Base-by-base conservation (phyloP, 2,888 invertebrate species). In the Automeris io region DNA sequence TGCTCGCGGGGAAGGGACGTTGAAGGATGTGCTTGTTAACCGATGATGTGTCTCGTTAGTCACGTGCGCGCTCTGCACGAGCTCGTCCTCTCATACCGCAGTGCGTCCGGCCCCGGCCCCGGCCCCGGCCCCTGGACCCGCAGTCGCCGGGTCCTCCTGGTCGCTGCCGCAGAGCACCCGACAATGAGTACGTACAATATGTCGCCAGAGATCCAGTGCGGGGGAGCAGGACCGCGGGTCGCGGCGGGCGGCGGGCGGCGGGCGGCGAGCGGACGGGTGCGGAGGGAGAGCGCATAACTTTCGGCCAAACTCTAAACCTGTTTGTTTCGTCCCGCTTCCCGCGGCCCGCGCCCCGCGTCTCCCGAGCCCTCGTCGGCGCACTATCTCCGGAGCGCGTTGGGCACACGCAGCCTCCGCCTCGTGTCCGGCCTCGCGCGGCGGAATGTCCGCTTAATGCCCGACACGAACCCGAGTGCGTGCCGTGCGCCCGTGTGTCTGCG, bases 211-310 rank as follows among this genome's bases (percentile, higher is more conserved):
- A n/a, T n/a, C n/a, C n/a, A n/a, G n/a, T n/a, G n/a, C n/a, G n/a
- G 18, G 43, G 75, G 51, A 88, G 87, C 90, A 70, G 83, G 88
- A 42, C 33, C 35, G 40, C 40, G 90, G 52, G 90, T 90, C 75
- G 88, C 90, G 73, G 29, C 29, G 29, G 29, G 29, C 16, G 29
- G 16, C 13, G 29, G 22, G 34, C 13, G n/a, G 8, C 22, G 35
- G 18, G 26, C 7, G 19, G 12, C 19, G 26, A 1, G 19, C 11
- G 24, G 18, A 18, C 5, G 22, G 21, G 29, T 16, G 34, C 29
- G 31, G 35, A 12, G 31, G 34, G 32, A 25, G 18, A 9, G 24
- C 42, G 54, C 55, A 54, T 50, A 66, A 70, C 70, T 74, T 71
- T 71, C 68, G 75, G 72, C 61, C 49, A 52, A 61, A 62, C 65